Conservation (phyloP, 2,888 invertebrate species). For the Apamea epomidion region DNA sequence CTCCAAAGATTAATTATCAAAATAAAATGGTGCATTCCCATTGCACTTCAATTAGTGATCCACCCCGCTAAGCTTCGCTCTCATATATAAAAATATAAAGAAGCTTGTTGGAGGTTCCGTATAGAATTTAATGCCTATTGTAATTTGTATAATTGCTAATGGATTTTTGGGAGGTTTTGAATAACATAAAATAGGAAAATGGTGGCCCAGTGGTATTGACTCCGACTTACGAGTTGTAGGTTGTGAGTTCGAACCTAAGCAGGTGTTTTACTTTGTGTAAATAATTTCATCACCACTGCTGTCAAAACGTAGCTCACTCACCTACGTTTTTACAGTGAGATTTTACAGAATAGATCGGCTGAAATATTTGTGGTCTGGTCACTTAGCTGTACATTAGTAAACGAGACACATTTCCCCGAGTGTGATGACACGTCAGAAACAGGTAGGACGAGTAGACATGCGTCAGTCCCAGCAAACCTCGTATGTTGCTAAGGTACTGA, state of each 20-base stretch:
- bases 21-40: slow-evolving; percentile 65
- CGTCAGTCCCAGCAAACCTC: slow-evolving; percentile 9
- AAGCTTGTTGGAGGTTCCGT: slow-evolving; percentile 36
- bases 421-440: slow-evolving; percentile 11
- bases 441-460: background rate
- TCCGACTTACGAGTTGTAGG: background rate
- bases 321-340: no score
- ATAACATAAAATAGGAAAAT: no score
- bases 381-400: background rate
- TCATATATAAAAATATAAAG: slow-evolving; percentile 35
- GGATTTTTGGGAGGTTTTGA: background rate
- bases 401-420: background rate
- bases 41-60: slow-evolving; percentile 72
- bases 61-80: slow-evolving; percentile 46
- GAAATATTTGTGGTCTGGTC: background rate
- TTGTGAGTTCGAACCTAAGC: background rate
- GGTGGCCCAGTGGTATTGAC: no score
- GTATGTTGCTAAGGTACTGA: background rate
- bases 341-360: no score
- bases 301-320: no score
- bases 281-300: no score
- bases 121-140: background rate
- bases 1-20: slow-evolving; percentile 67
- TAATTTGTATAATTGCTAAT: background rate
- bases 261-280: background rate